Evolutionary conservation across 2,797 vertebrate species (phyloP).

Genomic region (Orestias chungarensis): DNA sequence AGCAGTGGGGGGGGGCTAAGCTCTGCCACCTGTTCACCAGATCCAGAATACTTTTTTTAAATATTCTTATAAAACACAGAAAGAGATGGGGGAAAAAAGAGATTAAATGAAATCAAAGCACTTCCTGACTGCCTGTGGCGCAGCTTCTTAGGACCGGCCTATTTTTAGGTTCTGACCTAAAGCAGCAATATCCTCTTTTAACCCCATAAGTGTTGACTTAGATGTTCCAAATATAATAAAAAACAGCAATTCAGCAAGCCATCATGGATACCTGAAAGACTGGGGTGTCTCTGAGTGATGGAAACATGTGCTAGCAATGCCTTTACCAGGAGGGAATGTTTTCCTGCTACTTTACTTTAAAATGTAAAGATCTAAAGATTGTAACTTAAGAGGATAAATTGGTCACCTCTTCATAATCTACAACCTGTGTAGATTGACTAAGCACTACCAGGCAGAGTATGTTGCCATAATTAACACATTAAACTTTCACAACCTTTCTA

Average conservation of each 20-base stretch:
- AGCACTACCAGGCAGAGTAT: slow-evolving; percentile 44
- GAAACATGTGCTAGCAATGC: slow-evolving; percentile 43
- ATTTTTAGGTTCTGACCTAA: slow-evolving; percentile 82
- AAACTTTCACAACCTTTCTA: slow-evolving; percentile 59
- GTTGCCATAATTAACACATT: slow-evolving; percentile 69
- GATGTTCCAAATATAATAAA: slow-evolving; percentile 73
- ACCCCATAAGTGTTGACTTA: slow-evolving; percentile 71
- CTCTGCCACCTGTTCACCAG: slow-evolving; percentile 84
- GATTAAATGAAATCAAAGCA: slow-evolving; percentile 80
- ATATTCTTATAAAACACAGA: slow-evolving; percentile 81
- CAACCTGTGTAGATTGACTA: slow-evolving; percentile 45
- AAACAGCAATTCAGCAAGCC: slow-evolving; percentile 55
- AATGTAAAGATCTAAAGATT: neutral
- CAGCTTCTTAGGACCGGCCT: slow-evolving; percentile 79
- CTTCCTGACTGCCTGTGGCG: slow-evolving; percentile 83
- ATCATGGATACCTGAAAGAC: slow-evolving; percentile 35
- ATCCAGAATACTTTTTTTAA: slow-evolving; percentile 80
- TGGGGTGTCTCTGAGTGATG: slow-evolving; percentile 24
- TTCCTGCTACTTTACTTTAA: neutral
- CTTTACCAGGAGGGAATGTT: slow-evolving; percentile 1
- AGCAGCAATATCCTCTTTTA: slow-evolving; percentile 70
- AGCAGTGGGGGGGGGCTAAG: slow-evolving; percentile 69
- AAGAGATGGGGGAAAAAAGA: slow-evolving; percentile 54
- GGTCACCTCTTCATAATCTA: slow-evolving; percentile 27
- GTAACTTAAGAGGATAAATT: neutral